Base-by-base conservation (phyloP, 1,140 invertebrate genomes). In the Penaeus chinensis region DNA sequence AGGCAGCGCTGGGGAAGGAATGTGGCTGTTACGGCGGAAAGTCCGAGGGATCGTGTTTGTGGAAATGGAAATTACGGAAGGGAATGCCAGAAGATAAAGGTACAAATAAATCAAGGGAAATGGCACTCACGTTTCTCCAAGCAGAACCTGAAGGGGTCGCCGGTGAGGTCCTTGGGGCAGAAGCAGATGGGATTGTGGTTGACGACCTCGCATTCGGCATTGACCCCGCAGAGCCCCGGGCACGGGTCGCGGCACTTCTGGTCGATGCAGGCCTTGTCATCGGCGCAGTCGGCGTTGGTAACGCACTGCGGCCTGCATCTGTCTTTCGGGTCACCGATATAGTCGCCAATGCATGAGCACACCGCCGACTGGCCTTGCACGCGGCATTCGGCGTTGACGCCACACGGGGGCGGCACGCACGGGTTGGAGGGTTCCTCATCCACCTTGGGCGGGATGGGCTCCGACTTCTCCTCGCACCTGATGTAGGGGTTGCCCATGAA, bases 401-500 rank as follows among this genome's bases (percentile, higher is more conserved):
- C 94, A 89, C 94, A 95, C 0, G 95, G 94, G 24, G 94, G 94
- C 71, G 94, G 94, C 22, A 92, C 90, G 90, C 95, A 95, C 3
- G 94, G 94, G 91, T 95, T 94, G 61, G 91, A 37, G 69, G 90
- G 78, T 82, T 89, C 74, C 89, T 91, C 65, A 78, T 65, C 37
- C 81, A 82, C 66, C 84, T 88, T 60, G 60, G 85, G 80, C 19
- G 65, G 69, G 27, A 89, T 71, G 78, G 78, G 61, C 42, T 85
- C 74, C 47, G 84, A 42, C 32, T 66, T 61, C 60, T 74, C 87
- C 90, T 93, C 94, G 91, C 96, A 98, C 91, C 95, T 93, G 7
- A 95, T 93, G 88, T 96, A 95, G 27, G 96, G 95, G 93, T 97
- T 95, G 77, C 96, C 96, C 85, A 94, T 94, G 91, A 95, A 95